These are phyloP conservation scores for Dendropsophus ebraccatus DNA, from an alignment of 2,113 vertebrate species.

Conservation along the genomic window DNA sequence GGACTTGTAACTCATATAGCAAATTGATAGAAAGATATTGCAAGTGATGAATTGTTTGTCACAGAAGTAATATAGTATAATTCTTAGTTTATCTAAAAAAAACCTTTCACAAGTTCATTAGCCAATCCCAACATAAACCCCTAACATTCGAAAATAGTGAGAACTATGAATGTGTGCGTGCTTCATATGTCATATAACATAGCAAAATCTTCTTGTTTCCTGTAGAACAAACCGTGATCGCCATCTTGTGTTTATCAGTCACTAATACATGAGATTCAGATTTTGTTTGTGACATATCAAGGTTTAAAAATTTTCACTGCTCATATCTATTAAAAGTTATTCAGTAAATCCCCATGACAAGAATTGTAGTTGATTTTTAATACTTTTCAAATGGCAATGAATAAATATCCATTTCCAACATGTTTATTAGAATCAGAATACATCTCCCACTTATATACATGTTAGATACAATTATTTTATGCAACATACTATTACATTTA, in stretches of 20 bases:
- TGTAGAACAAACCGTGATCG: not conserved
- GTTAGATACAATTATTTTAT: not conserved
- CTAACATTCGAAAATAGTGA: not conserved
- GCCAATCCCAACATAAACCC: not conserved
- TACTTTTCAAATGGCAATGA: no score
- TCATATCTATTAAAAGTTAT: not conserved
- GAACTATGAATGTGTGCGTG: no score
- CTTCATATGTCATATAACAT: not conserved
- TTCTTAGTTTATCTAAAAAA: no score
- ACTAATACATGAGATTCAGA: not conserved
- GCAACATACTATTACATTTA: not conserved
- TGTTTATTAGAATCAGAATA: not conserved
- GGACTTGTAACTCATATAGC: no score
- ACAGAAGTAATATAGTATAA: no score
- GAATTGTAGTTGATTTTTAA: no score
- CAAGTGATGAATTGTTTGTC: no score
- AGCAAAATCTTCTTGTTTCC: not conserved
- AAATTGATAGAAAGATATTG: no score
- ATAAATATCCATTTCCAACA: not conserved
- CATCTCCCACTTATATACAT: not conserved
- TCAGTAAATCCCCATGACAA: not conserved
- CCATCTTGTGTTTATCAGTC: conserved; percentile 5
- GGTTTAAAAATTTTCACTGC: not conserved
- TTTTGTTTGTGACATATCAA: not conserved
- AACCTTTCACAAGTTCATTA: no score